Percentiles rank a stretch among this genome's conserved stretches.
These are phyloP conservation scores for Regulus satrapa DNA, from an alignment of 2,113 vertebrate species.

Conservation along the genomic window DNA sequence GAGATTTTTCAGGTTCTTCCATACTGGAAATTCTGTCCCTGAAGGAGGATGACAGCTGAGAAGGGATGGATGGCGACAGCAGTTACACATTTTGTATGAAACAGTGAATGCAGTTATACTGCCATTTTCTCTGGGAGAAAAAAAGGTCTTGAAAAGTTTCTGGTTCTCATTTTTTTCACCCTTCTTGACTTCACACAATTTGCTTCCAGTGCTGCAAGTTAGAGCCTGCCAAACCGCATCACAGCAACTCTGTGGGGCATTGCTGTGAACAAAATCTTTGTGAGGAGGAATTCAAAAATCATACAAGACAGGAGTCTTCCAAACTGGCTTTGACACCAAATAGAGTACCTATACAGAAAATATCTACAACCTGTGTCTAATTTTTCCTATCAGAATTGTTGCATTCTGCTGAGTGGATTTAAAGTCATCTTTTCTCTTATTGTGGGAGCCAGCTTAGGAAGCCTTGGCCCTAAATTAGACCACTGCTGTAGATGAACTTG, in stretches of 20 bases:
- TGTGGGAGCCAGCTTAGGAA: neutral
- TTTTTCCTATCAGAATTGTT: neutral
- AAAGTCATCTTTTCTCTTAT: neutral
- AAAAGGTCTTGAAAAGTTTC: neutral
- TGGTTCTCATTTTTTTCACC: neutral
- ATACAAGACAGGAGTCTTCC: neutral
- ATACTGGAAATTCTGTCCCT: neutral
- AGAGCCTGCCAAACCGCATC: rapidly evolving
- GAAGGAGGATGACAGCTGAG: neutral
- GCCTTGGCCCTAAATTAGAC: neutral
- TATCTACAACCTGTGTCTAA: rapidly evolving
- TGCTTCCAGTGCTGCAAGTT: rapidly evolving
- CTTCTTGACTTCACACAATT: neutral
- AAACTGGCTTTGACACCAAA: neutral
- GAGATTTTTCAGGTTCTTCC: neutral
- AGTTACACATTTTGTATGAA: neutral
- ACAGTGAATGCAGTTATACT: neutral
- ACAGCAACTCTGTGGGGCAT: neutral
- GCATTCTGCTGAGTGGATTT: neutral
- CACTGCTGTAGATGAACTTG: neutral
- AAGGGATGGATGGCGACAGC: neutral
- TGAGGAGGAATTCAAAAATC: neutral
- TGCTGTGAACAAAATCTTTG: neutral
- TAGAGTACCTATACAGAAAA: neutral
- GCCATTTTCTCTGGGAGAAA: neutral